phyloP scores from a whole-genome alignment of 2,113 vertebrate genomes.

The Pterocles burchelli region DNA sequence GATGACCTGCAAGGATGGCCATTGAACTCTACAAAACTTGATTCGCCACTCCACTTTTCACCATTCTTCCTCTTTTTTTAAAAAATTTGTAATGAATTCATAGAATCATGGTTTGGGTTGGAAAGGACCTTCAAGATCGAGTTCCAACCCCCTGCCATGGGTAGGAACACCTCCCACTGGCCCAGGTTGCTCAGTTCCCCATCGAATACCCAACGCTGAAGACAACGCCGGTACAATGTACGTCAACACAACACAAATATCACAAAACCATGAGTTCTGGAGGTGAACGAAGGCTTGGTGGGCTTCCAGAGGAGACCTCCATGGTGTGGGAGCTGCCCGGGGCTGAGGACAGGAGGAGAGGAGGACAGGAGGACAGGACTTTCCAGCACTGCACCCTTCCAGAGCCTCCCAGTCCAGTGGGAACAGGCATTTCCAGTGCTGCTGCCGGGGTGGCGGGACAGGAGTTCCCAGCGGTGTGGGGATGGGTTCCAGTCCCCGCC shows the following conservation, averaged over 20 bases:
- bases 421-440: conserved; percentile 12
- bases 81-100: not conserved
- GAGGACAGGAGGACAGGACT: not conserved
- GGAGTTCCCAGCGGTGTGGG: rapidly evolving
- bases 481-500: rapidly evolving
- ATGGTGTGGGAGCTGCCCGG: not conserved
- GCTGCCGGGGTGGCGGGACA: not conserved
- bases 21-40: not conserved
- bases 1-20: not conserved
- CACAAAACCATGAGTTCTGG: not conserved
- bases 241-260: rapidly evolving
- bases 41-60: not conserved
- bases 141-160: too few species aligned
- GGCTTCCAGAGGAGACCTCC: not conserved
- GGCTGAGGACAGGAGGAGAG: not conserved
- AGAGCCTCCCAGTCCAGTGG: rapidly evolving
- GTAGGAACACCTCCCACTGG: too few species aligned
- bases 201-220: not conserved
- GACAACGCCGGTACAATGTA: rapidly evolving
- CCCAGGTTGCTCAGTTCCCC: too few species aligned
- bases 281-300: not conserved
- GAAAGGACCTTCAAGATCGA: too few species aligned
- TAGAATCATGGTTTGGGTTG: too few species aligned
- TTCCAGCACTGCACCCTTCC: not conserved
- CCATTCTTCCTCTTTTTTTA: not conserved